A percentile compares a stretch with the other conserved stretches of the same genome.
Conservation (phyloP, 2,888 invertebrate species). For the Oscheius myriophilus region DNA sequence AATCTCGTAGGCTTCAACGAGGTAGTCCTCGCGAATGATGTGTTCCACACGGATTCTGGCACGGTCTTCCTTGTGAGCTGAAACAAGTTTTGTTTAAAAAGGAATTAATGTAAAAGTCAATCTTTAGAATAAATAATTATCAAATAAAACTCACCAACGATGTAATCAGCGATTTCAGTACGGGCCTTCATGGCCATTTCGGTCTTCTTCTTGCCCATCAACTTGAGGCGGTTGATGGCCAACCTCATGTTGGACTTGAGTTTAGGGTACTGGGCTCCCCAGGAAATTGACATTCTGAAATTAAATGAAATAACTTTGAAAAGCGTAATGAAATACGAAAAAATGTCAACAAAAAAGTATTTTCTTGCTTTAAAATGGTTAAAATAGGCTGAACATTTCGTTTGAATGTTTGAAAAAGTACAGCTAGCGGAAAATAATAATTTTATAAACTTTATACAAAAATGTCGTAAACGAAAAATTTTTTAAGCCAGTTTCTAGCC, state of each 20-base stretch:
- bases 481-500: too few species aligned
- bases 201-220: slow-evolving; percentile 95
- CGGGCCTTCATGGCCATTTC: slow-evolving; percentile 94
- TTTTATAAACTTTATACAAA: background rate
- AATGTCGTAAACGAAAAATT: background rate
- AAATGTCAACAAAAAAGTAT: background rate
- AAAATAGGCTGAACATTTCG: background rate
- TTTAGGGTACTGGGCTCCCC: slow-evolving; percentile 90
- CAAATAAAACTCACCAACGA: slow-evolving; percentile 76
- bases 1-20: slow-evolving; percentile 98
- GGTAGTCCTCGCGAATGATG: slow-evolving; percentile 92
- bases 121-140: background rate
- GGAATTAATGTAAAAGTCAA: background rate
- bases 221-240: slow-evolving; percentile 89
- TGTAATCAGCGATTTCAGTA: slow-evolving; percentile 96
- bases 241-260: slow-evolving; percentile 94
- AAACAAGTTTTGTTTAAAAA: slow-evolving; percentile 27
- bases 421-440: background rate
- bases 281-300: slow-evolving; percentile 75
- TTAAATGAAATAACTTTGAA: background rate
- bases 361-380: background rate
- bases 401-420: background rate
- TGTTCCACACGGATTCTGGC: slow-evolving; percentile 98
- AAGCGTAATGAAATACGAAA: background rate
- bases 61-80: slow-evolving; percentile 74